Evolutionary conservation across 2,797 vertebrate genomes (phyloP), one percentile per base, ranked within the genome.

Genomic region (Clamator glandarius): DNA sequence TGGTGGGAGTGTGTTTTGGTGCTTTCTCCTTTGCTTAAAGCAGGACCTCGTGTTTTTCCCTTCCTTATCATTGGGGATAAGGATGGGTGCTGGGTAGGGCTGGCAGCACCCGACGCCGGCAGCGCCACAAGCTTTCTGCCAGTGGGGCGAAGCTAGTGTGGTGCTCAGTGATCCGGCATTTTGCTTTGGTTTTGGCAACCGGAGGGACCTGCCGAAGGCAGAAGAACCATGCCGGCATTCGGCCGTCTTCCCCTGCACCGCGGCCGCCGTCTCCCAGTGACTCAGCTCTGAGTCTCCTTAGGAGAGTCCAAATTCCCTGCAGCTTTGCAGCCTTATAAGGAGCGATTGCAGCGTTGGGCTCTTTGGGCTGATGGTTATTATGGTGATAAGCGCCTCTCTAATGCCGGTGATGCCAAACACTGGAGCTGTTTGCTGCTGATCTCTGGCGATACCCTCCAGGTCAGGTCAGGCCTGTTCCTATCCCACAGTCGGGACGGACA

Each of bases 311-410:
- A 29, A 51, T 59, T 89, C 93, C 80, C 79, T 8, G 12, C 61
- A 36, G 72, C 70, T 42, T 78, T 17, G 64, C 25, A 19, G 55
- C 95, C 93, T 84, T 95, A 94, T 94, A 95, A 87, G 92, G 95
- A 91, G 64, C 35, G 59, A 41, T 72, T 69, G 87, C 77, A 44
- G 79, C 26, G 44, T 39, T 10, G 62, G 54, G 69, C 58, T 73
- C 48, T 44, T 75, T 74, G 67, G 75, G 74, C 16, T 67, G 52
- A 58, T 75, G 55, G 64, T 73, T 85, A 83, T 91, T 73, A 67
- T 11, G 23, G 63, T 29, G 81, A 92, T 87, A 87, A 83, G 62
- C 8, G 26, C 70, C 57, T 68, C 24, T 14, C 35, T 21, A 48
- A 61, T 17, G 9, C 55, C 6, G 21, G 51, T 3, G 3, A 33